Base-by-base conservation (phyloP, 2,888 invertebrate species). In the Orthosia incerta region DNA sequence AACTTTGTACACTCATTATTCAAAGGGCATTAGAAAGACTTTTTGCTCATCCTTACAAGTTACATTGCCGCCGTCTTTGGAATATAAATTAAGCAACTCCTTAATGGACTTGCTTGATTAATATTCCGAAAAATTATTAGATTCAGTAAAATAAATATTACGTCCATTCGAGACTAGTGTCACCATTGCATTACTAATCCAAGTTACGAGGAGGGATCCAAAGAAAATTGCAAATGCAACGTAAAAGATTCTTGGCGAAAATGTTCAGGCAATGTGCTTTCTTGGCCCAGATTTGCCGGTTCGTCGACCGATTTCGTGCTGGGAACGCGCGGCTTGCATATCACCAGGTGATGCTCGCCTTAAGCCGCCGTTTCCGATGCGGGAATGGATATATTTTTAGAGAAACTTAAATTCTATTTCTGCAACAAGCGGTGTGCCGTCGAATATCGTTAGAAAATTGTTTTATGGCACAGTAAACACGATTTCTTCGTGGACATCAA, bases 251-350 rank as follows among this genome's bases (percentile, higher is more conserved):
- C 79, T 86, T 82, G 87, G 90, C 87, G 88, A 88, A 92, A 92
- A 93, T 90, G 85, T 90, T 89, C 90, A 86, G 88, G 89, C 89
- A 90, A 91, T 91, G 90, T 92, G 89, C 82, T 92, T 92, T 93
- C 93, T 91, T 95, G 95, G 86, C 95, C 95, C 86, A 95, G 93
- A 93, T 95, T 94, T 93, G 91, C 90, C 92, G 94, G 95, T 94
- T 95, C 95, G 93, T 90, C 93, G 93, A 92, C 93, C 94, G 93
- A 94, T 95, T 95, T 93, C 92, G 89, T 93, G 91, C 90, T 91
- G 88, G 90, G 87, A 91, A 90, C 89, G 90, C 87, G 88, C 85
- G 81, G 82, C 89, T 89, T 88, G 89, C 89, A 91, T 91, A 93
- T 94, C 92, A 91, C 93, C 91, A 91, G 93, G 93, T 93, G 92